phyloP scores from a whole-genome alignment of 2,113 vertebrate species.

The Chloropsis hardwickii region DNA sequence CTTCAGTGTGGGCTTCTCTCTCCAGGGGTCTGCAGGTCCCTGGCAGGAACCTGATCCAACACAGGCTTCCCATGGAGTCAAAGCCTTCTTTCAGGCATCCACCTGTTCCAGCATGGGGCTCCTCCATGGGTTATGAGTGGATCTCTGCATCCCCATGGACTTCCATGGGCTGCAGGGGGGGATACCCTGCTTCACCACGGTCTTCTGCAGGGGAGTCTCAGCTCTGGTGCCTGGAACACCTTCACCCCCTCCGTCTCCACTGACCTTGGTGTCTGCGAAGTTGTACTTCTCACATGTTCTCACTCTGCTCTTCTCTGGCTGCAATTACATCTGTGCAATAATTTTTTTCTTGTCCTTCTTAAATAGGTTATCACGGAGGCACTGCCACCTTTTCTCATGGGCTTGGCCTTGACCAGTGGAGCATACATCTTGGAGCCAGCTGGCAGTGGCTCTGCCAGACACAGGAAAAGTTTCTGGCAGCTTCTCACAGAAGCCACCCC shows the following conservation, averaged over 20 bases:
- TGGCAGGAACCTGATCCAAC: background rate
- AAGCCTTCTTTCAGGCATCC: background rate
- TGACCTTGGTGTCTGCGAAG: fast-evolving
- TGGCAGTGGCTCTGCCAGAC: background rate
- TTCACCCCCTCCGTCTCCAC: background rate
- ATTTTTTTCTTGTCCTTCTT: background rate
- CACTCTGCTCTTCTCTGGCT: background rate
- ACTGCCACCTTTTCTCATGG: background rate
- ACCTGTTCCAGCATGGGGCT: background rate
- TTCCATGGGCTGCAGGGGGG: background rate
- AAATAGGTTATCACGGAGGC: background rate
- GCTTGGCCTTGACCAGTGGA: fast-evolving
- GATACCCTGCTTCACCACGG: background rate
- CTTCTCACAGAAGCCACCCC: background rate
- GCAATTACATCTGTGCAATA: background rate
- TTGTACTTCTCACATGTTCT: background rate
- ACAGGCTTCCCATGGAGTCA: background rate
- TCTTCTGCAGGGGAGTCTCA: background rate
- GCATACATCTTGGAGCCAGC: background rate
- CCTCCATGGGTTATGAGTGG: background rate
- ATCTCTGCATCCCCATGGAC: background rate
- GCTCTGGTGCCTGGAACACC: background rate
- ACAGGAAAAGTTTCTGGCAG: background rate
- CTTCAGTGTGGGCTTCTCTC: background rate
- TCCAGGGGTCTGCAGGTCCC: background rate